These are phyloP conservation scores for Ligdia adustata DNA, from an alignment of 2,888 invertebrate species.

Conservation along the genomic window DNA sequence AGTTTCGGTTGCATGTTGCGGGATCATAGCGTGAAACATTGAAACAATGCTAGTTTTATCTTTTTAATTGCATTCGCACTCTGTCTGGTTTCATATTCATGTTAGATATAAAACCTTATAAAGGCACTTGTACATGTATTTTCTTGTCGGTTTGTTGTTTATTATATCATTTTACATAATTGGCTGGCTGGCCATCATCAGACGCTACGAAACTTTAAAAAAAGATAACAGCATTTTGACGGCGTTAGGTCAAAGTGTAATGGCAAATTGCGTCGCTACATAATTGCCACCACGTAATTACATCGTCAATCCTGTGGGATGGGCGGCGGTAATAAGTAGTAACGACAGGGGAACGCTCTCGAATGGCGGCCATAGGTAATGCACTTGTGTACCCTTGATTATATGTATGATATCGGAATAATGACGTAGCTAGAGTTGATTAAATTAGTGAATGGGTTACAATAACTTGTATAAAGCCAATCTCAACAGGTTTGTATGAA, in stretches of 20 bases:
- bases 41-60: not conserved
- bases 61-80: too few relatives aligned
- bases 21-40: constrained; percentile 17
- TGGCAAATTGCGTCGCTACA: constrained; percentile 52
- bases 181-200: not conserved
- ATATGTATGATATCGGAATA: too few relatives aligned
- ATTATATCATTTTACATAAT: not conserved
- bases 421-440: too few relatives aligned
- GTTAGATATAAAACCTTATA: too few relatives aligned
- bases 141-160: not conserved
- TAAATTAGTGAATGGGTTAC: too few relatives aligned
- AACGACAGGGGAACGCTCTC: constrained; percentile 24
- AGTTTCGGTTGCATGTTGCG: constrained; percentile 15
- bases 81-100: too few relatives aligned
- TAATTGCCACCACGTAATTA: constrained; percentile 56
- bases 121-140: too few relatives aligned
- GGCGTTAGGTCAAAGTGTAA: constrained; percentile 32
- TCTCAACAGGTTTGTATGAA: too few relatives aligned
- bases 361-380: constrained; percentile 3
- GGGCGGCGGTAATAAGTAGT: constrained; percentile 44
- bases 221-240: constrained; percentile 13
- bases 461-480: too few relatives aligned
- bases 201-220: not conserved
- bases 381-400: too few relatives aligned
- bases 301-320: constrained; percentile 33